These are phyloP conservation scores for Drosophila mettleri DNA, from an alignment of 2,888 invertebrate species.

Conservation along the genomic window DNA sequence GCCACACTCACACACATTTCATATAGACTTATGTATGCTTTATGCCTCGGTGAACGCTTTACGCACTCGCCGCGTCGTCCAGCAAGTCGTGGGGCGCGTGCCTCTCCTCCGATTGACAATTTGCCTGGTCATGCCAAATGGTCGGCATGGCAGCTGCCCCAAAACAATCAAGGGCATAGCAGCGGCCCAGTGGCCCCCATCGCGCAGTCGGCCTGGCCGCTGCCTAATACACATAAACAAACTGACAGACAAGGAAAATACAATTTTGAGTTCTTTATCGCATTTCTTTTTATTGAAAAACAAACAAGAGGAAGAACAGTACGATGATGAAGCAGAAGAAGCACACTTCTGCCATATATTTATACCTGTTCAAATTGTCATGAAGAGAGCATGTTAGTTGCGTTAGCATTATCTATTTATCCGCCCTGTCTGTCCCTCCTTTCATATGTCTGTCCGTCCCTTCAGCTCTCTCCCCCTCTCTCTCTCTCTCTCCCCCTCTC, in stretches of 20 bases:
- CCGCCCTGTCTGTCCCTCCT: too few species aligned
- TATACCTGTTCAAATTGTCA: neutral
- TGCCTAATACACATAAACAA: neutral
- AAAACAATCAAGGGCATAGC: conserved; percentile 6
- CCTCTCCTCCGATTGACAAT: conserved; percentile 24
- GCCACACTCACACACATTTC: neutral
- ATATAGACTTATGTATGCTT: neutral
- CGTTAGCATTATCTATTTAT: too few species aligned
- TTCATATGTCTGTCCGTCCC: too few species aligned
- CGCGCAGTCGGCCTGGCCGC: neutral
- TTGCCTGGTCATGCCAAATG: conserved; percentile 52
- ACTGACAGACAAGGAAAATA: conserved; percentile 1
- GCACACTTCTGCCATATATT: neutral
- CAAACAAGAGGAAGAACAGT: neutral
- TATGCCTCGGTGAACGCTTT: neutral
- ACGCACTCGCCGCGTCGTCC: neutral
- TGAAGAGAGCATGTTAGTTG: neutral
- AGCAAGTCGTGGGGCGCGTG: conserved; percentile 13
- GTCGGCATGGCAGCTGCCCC: conserved; percentile 17
- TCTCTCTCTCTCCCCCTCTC: too few species aligned
- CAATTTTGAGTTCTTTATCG: conserved; percentile 12
- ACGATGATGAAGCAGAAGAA: neutral
- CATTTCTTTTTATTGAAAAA: conserved; percentile 6
- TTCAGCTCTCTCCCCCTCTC: too few species aligned
- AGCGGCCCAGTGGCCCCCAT: neutral